Percentiles rank a stretch among this genome's conserved stretches.
Evolutionary conservation across 2,888 invertebrate genomes (phyloP).

Genomic region (Cantharis rufa): DNA sequence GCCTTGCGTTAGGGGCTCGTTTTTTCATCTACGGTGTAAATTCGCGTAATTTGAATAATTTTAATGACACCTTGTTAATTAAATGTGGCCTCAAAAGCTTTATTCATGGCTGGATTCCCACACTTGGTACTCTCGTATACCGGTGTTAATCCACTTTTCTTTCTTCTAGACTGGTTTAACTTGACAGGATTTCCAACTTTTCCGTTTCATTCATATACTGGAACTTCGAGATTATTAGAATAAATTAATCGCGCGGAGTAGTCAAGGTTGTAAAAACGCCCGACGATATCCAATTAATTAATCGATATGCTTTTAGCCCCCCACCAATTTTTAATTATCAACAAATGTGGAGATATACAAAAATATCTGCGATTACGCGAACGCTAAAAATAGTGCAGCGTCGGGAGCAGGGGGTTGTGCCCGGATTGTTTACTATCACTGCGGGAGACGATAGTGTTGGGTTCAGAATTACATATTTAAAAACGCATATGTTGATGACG

Average conservation of each 20-base stretch:
- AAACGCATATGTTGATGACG: constrained; percentile 21
- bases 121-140: constrained; percentile 36
- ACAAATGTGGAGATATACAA: not conserved
- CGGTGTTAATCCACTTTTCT: constrained; percentile 46
- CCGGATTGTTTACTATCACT: constrained; percentile 16
- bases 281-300: not conserved
- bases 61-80: constrained; percentile 51
- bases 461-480: constrained; percentile 24
- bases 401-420: constrained; percentile 11
- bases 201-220: not conserved
- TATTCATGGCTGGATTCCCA: constrained; percentile 52
- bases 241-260: not conserved
- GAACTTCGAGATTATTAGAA: not conserved
- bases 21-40: constrained; percentile 13
- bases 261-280: not conserved
- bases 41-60: constrained; percentile 43
- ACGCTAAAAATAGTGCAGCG: not conserved
- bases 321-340: not conserved
- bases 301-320: not conserved
- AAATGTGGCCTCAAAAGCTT: constrained; percentile 51
- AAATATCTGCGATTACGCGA: not conserved
- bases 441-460: constrained; percentile 19
- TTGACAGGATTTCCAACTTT: constrained; percentile 8
- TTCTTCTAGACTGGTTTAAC: constrained; percentile 40
- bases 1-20: not conserved